Conservation (phyloP, 2,888 invertebrate genomes). For the Mythimna albipuncta region DNA sequence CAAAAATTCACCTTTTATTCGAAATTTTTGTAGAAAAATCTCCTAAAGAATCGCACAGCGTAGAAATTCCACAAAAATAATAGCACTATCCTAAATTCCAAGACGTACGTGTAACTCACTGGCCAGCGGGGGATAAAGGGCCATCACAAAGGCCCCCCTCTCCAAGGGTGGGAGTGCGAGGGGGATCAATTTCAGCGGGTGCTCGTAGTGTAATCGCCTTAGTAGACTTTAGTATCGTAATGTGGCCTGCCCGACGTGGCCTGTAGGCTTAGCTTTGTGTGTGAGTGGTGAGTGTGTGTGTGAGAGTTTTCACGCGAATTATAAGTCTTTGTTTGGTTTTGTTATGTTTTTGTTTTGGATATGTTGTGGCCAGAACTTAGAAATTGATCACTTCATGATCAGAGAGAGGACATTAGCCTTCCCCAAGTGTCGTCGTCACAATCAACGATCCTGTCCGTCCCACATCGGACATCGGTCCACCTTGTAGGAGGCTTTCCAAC, state of each 20-base stretch:
- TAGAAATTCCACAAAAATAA: conserved; percentile 52
- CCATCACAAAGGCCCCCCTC: conserved; percentile 60
- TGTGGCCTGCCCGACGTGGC: conserved; percentile 54
- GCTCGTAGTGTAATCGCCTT: conserved; percentile 64
- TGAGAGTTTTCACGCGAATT: conserved; percentile 62
- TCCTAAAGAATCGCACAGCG: conserved; percentile 17
- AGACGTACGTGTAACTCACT: conserved; percentile 62
- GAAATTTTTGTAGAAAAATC: no score
- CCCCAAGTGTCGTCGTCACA: no score
- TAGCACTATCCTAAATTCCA: conserved; percentile 60
- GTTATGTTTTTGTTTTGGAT: conserved; percentile 42
- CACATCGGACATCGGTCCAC: no score
- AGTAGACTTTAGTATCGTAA: conserved; percentile 65
- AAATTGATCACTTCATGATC: no score
- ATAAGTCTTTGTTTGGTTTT: conserved; percentile 56
- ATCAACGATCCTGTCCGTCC: no score
- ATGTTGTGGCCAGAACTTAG: no score
- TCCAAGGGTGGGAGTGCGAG: conserved; percentile 33
- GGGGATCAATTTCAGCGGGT: conserved; percentile 66
- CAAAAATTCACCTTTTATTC: no score
- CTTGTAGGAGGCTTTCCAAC: no score
- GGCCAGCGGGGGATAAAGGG: conserved; percentile 61
- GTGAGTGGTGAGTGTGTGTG: conserved; percentile 14
- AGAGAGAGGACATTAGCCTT: no score
- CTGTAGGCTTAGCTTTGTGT: conserved; percentile 44